A percentile compares a stretch with the other conserved stretches of the same genome.
phyloP scores from a whole-genome alignment of 2,888 invertebrate genomes.

The Pomacea canaliculata region DNA sequence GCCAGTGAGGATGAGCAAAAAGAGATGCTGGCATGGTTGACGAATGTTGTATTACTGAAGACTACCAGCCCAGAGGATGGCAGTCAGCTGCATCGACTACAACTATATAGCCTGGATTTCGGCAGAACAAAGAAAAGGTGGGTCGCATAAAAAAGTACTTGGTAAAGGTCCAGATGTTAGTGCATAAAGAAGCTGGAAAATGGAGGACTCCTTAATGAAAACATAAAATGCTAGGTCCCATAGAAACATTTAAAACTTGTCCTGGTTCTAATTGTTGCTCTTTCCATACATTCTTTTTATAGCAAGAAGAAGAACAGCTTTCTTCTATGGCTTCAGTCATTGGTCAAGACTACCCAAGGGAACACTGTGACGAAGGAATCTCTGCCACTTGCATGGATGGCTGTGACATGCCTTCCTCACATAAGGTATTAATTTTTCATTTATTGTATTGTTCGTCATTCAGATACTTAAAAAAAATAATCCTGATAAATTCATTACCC shows the following conservation, averaged over 20 bases:
- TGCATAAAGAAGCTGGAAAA: no score
- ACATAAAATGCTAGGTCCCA: no score
- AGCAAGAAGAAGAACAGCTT: slow-evolving; percentile 4
- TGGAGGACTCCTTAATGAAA: no score
- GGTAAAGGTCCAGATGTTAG: no score
- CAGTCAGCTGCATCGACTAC: slow-evolving; percentile 32
- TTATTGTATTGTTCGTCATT: neutral
- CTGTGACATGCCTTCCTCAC: slow-evolving; percentile 60
- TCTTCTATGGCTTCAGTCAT: neutral
- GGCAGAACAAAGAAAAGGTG: slow-evolving; percentile 33
- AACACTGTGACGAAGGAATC: neutral
- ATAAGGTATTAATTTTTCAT: slow-evolving; percentile 45
- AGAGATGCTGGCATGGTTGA: slow-evolving; percentile 74
- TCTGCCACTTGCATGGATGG: slow-evolving; percentile 47
- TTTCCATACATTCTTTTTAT: neutral
- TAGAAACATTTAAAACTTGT: no score
- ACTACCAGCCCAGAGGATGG: slow-evolving; percentile 74
- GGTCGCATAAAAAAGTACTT: neutral
- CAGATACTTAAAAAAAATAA: no score
- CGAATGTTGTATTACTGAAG: slow-evolving; percentile 79
- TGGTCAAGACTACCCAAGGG: neutral
- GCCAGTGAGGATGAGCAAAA: slow-evolving; percentile 21
- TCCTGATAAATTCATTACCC: no score
- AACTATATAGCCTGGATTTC: slow-evolving; percentile 76
- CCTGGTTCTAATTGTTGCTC: no score